Evolutionary conservation across 2,888 invertebrate genomes (phyloP).

Genomic region (Acanthosepion pharaonis): DNA sequence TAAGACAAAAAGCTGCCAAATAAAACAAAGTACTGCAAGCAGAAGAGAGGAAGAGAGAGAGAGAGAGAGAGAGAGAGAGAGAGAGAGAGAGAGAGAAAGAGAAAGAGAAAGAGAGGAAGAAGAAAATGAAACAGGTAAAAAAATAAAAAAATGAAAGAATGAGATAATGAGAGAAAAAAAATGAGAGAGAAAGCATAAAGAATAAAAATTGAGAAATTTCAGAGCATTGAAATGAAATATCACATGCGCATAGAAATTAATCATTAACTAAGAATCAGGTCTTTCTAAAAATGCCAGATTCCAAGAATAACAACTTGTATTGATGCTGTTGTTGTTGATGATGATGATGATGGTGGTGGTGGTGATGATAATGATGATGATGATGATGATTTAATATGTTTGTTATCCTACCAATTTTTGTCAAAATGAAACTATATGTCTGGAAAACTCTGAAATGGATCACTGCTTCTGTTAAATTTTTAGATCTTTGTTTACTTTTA

Average conservation of each 20-base stretch:
- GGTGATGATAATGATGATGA: slow-evolving; percentile 49
- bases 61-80: neutral
- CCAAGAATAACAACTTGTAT: neutral
- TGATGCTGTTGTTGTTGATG: slow-evolving; percentile 6
- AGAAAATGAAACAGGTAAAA: neutral
- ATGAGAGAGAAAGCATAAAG: neutral
- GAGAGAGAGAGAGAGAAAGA: neutral
- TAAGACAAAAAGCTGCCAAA: slow-evolving; percentile 33
- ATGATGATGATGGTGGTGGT: slow-evolving; percentile 48
- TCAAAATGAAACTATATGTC: neutral
- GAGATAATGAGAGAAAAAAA: neutral
- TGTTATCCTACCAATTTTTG: slow-evolving; percentile 22
- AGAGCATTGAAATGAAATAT: slow-evolving; percentile 25
- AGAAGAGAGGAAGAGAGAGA: neutral
- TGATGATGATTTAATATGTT: neutral
- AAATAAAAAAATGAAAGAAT: neutral
- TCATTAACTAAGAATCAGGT: slow-evolving; percentile 20
- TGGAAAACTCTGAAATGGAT: slow-evolving; percentile 33
- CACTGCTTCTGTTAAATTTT: slow-evolving; percentile 15
- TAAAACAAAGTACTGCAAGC: slow-evolving; percentile 33
- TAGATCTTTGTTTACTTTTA: neutral
- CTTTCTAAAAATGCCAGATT: neutral
- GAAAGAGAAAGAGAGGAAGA: slow-evolving; percentile 35
- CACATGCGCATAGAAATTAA: slow-evolving; percentile 6
- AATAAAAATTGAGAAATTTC: slow-evolving; percentile 1